Percentiles rank a stretch among this genome's conserved stretches.
Conservation (phyloP, 1,140 invertebrate species). For the Linepithema humile region DNA sequence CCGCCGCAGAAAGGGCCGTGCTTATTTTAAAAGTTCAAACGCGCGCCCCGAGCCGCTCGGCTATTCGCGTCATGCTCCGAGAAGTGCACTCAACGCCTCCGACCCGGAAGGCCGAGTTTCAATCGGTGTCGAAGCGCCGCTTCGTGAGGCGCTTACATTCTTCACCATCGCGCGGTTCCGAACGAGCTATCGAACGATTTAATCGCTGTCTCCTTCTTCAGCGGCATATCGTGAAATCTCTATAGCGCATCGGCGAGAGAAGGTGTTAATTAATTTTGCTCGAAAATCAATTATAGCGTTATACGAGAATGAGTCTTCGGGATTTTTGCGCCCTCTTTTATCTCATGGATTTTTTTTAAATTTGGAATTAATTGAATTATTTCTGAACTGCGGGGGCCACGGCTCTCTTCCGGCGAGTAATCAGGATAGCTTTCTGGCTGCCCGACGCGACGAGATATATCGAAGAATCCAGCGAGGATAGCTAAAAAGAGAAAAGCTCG, state of each 20-base stretch:
- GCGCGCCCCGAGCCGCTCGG: slow-evolving; percentile 60
- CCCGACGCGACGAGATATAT: slow-evolving; percentile 19
- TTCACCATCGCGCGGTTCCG: background rate
- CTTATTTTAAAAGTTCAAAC: slow-evolving; percentile 75
- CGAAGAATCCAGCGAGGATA: background rate
- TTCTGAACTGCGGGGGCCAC: background rate
- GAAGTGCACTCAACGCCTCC: slow-evolving; percentile 77
- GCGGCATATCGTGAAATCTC: background rate
- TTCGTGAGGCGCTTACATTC: slow-evolving; percentile 76
- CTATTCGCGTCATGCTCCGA: slow-evolving; percentile 74
- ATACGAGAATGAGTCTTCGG: too few species aligned
- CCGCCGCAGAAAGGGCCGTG: slow-evolving; percentile 44
- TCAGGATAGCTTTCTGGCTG: background rate
- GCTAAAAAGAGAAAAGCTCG: slow-evolving; percentile 20
- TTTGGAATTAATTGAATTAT: background rate
- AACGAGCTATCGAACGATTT: slow-evolving; percentile 26
- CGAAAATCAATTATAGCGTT: too few species aligned
- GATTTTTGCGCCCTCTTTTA: background rate
- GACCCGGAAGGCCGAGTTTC: slow-evolving; percentile 70
- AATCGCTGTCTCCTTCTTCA: background rate
- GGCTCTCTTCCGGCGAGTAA: background rate
- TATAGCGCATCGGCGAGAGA: background rate
- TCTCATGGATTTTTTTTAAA: background rate
- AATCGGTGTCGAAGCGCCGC: slow-evolving; percentile 76
- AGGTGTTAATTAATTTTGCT: background rate